These are phyloP conservation scores for Sebastes nivosus DNA, from an alignment of 2,797 vertebrate genomes.

Conservation along the genomic window DNA sequence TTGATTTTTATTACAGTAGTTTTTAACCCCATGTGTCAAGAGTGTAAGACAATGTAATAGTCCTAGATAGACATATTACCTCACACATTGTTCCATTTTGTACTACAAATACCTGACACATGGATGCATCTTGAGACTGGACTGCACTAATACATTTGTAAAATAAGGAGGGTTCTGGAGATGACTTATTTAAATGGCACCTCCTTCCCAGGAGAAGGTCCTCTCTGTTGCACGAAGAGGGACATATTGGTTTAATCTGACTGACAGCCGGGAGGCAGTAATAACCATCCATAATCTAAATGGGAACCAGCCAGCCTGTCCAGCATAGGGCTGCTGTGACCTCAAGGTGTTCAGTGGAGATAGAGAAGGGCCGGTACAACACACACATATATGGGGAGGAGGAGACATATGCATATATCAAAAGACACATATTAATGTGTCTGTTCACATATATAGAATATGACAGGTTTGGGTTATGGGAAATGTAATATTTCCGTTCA, in stretches of 20 bases:
- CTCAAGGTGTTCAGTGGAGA: slow-evolving; percentile 78
- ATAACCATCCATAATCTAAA: slow-evolving; percentile 83
- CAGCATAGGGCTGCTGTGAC: slow-evolving; percentile 68
- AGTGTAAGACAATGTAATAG: not conserved
- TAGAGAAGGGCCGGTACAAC: slow-evolving; percentile 56
- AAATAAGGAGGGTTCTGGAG: slow-evolving; percentile 42
- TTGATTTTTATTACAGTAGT: not conserved
- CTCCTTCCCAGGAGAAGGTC: slow-evolving; percentile 60
- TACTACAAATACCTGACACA: slow-evolving; percentile 20
- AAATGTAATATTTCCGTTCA: not conserved
- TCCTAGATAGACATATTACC: not conserved
- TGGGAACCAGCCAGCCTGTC: slow-evolving; percentile 67
- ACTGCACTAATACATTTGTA: slow-evolving; percentile 46
- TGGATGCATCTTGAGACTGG: slow-evolving; percentile 3
- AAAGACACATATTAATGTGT: slow-evolving; percentile 1
- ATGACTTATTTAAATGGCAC: slow-evolving; percentile 69
- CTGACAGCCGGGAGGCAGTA: slow-evolving; percentile 77
- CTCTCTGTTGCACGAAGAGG: slow-evolving; percentile 66
- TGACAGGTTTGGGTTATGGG: not conserved
- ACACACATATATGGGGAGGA: not conserved
- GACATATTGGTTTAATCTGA: slow-evolving; percentile 80
- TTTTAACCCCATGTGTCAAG: not conserved
- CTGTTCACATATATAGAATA: not conserved
- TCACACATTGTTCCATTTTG: slow-evolving; percentile 2
- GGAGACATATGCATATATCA: not conserved